Evolutionary conservation across 2,113 vertebrate species (phyloP), one percentile per base, ranked within the genome.

Genomic region (Speoplatyrhinus poulsoni): DNA sequence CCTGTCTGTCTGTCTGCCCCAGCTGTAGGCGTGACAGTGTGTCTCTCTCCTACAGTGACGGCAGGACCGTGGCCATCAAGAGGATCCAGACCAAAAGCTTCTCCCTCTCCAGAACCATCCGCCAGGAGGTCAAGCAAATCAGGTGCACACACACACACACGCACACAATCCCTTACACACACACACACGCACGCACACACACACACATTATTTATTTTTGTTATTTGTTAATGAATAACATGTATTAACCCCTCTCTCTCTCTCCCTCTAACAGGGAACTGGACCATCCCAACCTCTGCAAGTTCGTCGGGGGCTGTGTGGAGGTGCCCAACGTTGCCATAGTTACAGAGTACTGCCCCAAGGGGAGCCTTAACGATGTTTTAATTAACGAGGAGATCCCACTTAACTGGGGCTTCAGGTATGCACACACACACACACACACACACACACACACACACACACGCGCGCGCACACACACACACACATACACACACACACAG

Each of bases 341-440:
- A 59, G 84, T 96, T 67, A 96, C 93, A 1, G 95, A 96, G 75
- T 95, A 95, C 60, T 96, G 95, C 73, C 95, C 94, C 12, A 95
- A 96, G 88, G 93, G 94, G 70, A 94, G 95, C 63, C 84, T 95
- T 17, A 92, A 72, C 17, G 94, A 94, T 59, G 88, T 94, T 15
- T 91, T 96, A 1, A 88, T 96, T 12, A 94, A 83, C 62, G 93
- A 95, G 58, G 94, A 96, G 36, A 87, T 95, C 69, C 94, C 93
- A n/a, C 88, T 96, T 13, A 94, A 94, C 83, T 94, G 94, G 93
- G 93, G 93, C 52, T 96, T 96, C 91, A 93, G 93, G 94, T 94
- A 82, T 36, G 46, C 49, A 46, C 54, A 26, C 53, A 61, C 9
- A 49, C 48, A 41, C 33, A 47, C 49, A 57, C 16, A 46, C 49